Evolutionary conservation across 2,797 vertebrate genomes (phyloP).

Genomic region (Oryzias dopingdopingensis): DNA sequence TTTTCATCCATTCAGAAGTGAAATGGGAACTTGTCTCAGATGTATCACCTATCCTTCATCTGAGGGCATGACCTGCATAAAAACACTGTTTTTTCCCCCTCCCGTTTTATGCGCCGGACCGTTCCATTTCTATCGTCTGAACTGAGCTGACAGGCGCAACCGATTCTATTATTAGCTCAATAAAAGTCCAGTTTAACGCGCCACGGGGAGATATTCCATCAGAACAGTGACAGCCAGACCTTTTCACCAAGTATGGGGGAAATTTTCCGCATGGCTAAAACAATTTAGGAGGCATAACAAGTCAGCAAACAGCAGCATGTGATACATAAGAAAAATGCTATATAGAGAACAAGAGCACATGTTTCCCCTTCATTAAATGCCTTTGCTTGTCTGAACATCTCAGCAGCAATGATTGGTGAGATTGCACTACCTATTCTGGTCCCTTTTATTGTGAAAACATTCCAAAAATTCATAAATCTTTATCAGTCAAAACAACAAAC

Average conservation of each 20-base stretch:
- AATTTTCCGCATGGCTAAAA: constrained; percentile 66
- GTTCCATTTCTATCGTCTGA: constrained; percentile 68
- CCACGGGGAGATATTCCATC: constrained; percentile 80
- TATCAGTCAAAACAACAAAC: neutral
- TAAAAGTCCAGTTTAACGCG: constrained; percentile 76
- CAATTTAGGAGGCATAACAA: constrained; percentile 66
- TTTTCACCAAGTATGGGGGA: constrained; percentile 68
- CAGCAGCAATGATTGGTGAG: constrained; percentile 9
- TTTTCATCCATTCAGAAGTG: constrained; percentile 20
- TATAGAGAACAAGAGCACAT: constrained; percentile 17
- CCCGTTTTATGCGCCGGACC: constrained; percentile 49
- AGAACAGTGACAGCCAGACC: constrained; percentile 77
- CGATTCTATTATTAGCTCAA: constrained; percentile 81
- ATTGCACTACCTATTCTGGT: constrained; percentile 18
- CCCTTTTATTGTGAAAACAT: constrained; percentile 8
- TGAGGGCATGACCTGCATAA: constrained; percentile 32
- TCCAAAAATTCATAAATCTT: neutral
- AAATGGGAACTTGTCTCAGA: constrained; percentile 14
- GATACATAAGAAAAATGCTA: constrained; percentile 16
- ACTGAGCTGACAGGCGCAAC: constrained; percentile 79
- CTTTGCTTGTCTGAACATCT: constrained; percentile 10
- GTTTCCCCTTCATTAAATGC: constrained; percentile 31
- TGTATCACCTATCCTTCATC: constrained; percentile 24
- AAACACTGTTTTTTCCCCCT: constrained; percentile 29
- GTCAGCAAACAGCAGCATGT: constrained; percentile 49